Evolutionary conservation across 2,797 vertebrate species (phyloP), one percentile per base, ranked within the genome.

Genomic region (Acanthurus lineatus): DNA sequence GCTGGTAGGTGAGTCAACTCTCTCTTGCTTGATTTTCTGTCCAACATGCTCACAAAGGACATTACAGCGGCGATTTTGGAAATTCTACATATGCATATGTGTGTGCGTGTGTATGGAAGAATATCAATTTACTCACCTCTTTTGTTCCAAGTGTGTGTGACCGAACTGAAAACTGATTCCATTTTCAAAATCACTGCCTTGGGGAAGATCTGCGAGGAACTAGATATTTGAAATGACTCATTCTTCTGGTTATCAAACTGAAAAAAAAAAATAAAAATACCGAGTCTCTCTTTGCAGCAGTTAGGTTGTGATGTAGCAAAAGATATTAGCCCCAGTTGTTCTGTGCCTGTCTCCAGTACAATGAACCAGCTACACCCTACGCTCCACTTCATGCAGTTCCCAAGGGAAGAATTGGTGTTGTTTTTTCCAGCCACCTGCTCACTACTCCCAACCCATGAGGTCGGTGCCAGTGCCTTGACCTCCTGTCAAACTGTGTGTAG

Each of bases 341-440:
- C 22, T 35, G 32, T 35, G 32, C 38, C 16, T 62, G 35, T 60
- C 20, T 72, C n/a, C 19, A 44, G 28, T 17, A 44, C 67, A 60
- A 60, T 67, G n/a, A 14, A 9, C 15, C 35, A 44, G 49, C 52
- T 69, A 59, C 74, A 2, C 20, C 52, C 32, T 35, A 35, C 48
- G 9, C 76, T 69, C 9, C 7, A 44, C 11, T 17, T 49, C 59
- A 16, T 15, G 25, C 19, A 14, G 4, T 64, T 81, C 84, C 77
- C 82, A 62, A 12, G 57, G 82, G 76, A 77, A 47, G 32, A 44
- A 52, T 77, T 25, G 5, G 9, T 59, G 44, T 57, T 61, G 52
- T 42, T 82, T 84, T 88, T 91, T 87, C 85, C 86, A 82, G 49
- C 78, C 32, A 76, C 69, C 81, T 76, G 79, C 52, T 45, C 16